Base-by-base conservation (phyloP, 1,140 invertebrate species). In the Lepidurus arcticus region DNA sequence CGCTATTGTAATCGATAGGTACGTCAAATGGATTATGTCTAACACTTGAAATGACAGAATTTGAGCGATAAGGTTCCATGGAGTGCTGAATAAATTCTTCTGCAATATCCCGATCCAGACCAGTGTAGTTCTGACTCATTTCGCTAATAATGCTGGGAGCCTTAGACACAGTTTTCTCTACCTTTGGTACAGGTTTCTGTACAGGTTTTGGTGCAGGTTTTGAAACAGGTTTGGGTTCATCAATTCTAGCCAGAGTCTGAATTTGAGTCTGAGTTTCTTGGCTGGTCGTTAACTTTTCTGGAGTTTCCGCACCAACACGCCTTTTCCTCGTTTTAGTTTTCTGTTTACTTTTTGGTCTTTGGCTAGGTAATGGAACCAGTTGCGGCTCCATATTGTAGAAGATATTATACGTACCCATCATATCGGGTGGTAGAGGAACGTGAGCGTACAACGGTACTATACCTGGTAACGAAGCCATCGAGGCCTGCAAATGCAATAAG, bases 1-100 rank as follows among this genome's bases (percentile, higher is more conserved):
- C 53, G 53, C 53, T 65, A 13, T 65, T 21, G 3, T 65, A 65
- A 16, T 65, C 53, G n/a, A 65, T 65, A n/a, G 53, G 53, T 10
- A 65, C 53, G 13, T 65, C 53, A 16, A 65, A 65, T 7, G 53
- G 53, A 65, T 65, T 65, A 65, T 7, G 6, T 21, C 6, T 9
- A 13, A 65, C 53, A 13, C 16, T 16, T 7, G 53, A 65, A 65
- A 21, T 16, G 16, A 65, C 13, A 21, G 78, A 34, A 24, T 24
- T 34, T 45, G 78, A 74, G 13, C 42, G 11, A 16, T 42, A 45
- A 21, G 74, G 73, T 26, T 74, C 76, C 79, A 80, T 77, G 7
- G 79, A 77, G 7, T 80, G 79, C 9, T 79, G 79, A 73, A 80
- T 80, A 44, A 80, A 80, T 74, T 80, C 79, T 77, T 80, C 79